Percentiles rank a stretch among this genome's conserved stretches.
Evolutionary conservation across 2,797 vertebrate species (phyloP).

Genomic region (Syngnathus rostellatus): DNA sequence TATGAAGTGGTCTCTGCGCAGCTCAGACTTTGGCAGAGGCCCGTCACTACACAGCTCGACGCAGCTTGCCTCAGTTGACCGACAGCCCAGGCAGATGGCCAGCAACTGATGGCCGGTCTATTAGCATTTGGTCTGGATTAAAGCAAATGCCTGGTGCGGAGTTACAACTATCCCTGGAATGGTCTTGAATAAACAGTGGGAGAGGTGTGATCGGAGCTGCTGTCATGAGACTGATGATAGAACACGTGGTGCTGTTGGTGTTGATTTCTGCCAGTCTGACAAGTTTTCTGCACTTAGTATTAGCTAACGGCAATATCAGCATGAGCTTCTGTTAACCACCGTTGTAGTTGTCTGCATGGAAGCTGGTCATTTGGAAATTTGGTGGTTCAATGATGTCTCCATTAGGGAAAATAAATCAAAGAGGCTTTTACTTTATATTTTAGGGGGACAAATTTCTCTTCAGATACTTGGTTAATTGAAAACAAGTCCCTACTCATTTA

Average conservation of each 20-base stretch:
- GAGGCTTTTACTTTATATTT: too few relatives aligned
- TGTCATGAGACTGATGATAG: slow-evolving; percentile 17
- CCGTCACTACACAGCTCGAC: slow-evolving; percentile 22
- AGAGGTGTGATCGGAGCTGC: slow-evolving; percentile 24
- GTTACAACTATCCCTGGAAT: slow-evolving; percentile 35
- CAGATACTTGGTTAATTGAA: too few relatives aligned
- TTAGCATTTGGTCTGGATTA: slow-evolving; percentile 78
- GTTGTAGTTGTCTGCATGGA: neutral
- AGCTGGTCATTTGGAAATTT: too few relatives aligned
- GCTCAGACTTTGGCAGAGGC: slow-evolving; percentile 54
- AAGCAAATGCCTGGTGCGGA: slow-evolving; percentile 62
- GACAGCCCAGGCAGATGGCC: slow-evolving; percentile 66
- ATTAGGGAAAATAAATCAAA: too few relatives aligned
- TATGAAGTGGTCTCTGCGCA: slow-evolving; percentile 61
- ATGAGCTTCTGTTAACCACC: neutral
- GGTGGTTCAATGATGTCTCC: too few relatives aligned
- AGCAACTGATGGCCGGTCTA: slow-evolving; percentile 65
- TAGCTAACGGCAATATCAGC: neutral
- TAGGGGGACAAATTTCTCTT: too few relatives aligned
- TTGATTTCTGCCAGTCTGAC: slow-evolving; percentile 23
- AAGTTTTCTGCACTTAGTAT: neutral
- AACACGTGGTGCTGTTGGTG: slow-evolving; percentile 5
- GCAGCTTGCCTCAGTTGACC: slow-evolving; percentile 62
- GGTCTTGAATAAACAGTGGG: slow-evolving; percentile 33
- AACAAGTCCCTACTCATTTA: too few relatives aligned